Conservation (phyloP, 2,888 invertebrate species). For the Spilosoma lubricipeda region DNA sequence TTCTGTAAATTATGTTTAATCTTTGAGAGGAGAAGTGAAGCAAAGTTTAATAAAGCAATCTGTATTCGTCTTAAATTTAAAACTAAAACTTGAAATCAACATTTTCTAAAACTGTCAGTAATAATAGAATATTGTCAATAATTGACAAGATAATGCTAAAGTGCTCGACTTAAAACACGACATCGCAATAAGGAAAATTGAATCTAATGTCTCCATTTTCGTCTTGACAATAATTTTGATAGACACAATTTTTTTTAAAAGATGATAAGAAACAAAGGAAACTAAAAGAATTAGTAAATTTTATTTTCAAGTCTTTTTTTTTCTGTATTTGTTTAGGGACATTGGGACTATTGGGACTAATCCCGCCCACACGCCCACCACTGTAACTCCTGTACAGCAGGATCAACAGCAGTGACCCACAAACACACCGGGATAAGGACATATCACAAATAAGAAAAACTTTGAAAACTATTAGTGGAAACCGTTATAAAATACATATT, state of each 20-base stretch:
- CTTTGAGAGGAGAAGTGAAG: background rate
- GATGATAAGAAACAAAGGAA: background rate
- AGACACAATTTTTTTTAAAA: background rate
- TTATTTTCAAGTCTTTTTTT: too few relatives aligned
- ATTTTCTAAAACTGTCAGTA: too few relatives aligned
- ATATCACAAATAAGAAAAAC: too few relatives aligned
- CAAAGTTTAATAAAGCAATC: background rate
- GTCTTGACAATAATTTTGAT: background rate
- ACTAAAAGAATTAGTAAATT: background rate
- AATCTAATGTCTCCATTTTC: background rate
- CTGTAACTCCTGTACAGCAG: too few relatives aligned
- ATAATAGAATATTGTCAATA: background rate
- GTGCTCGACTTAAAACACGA: background rate
- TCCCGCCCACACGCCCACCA: too few relatives aligned
- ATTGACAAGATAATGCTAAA: background rate
- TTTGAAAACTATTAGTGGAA: too few relatives aligned
- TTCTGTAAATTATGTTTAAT: background rate
- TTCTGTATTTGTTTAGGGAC: too few relatives aligned
- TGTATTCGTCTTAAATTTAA: background rate
- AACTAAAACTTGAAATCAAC: too few relatives aligned
- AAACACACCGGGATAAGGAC: too few relatives aligned
- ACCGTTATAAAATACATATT: too few relatives aligned
- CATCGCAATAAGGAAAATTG: background rate
- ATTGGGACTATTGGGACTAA: too few relatives aligned
- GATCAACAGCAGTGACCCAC: too few relatives aligned